Percentiles rank a stretch among this genome's conserved stretches.
These are phyloP conservation scores for Octodonta nipae DNA, from an alignment of 2,888 invertebrate genomes.

Conservation along the genomic window DNA sequence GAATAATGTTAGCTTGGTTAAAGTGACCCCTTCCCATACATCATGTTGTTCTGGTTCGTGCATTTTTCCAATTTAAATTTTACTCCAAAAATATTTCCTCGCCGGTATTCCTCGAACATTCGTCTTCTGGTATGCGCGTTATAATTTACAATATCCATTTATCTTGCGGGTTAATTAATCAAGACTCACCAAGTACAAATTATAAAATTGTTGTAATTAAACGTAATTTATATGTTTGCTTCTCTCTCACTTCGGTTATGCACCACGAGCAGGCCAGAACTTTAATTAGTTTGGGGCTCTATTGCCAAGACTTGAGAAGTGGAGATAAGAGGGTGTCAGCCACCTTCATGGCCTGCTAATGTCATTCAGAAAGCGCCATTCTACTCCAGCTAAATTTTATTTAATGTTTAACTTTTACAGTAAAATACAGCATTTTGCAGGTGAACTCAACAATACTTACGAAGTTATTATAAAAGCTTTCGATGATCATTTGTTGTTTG, in stretches of 20 bases:
- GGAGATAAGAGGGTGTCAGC: constrained; percentile 8
- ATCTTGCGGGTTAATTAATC: constrained; percentile 35
- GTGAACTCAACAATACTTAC: no score
- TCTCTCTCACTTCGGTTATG: constrained; percentile 30
- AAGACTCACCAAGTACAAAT: constrained; percentile 34
- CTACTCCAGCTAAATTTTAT: no score
- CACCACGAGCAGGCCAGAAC: constrained; percentile 27
- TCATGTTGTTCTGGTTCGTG: no score
- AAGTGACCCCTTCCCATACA: no score
- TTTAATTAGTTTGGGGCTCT: constrained; percentile 17
- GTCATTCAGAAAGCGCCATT: constrained; percentile 13
- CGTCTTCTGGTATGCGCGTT: constrained; percentile 28
- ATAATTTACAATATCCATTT: constrained; percentile 33
- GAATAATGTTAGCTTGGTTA: no score
- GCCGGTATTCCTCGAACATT: no score
- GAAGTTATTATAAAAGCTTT: no score
- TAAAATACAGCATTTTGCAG: no score
- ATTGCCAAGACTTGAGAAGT: constrained; percentile 13
- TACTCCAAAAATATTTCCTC: no score
- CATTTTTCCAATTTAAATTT: no score
- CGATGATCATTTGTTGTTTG: no score
- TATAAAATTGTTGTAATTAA: constrained; percentile 38
- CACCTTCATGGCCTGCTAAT: constrained; percentile 13
- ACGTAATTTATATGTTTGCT: constrained; percentile 36
- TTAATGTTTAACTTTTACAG: no score